Conservation (phyloP, 2,888 invertebrate species). For the Anthoptus insignis region DNA sequence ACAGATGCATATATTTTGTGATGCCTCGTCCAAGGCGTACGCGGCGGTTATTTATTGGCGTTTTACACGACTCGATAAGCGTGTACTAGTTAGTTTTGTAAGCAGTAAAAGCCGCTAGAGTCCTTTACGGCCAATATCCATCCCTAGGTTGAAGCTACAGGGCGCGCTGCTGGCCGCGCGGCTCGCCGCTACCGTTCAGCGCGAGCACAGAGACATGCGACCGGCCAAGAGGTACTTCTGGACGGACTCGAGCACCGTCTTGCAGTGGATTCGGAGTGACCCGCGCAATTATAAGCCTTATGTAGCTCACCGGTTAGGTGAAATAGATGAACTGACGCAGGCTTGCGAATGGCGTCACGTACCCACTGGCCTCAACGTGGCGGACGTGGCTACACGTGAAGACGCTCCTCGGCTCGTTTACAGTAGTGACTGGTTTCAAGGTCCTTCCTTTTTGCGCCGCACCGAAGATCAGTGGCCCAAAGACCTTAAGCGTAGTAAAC, state of each 20-base stretch:
- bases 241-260: slow-evolving; percentile 44
- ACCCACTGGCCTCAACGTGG: slow-evolving; percentile 45
- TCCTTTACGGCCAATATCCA: slow-evolving; percentile 41
- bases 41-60: slow-evolving; percentile 50
- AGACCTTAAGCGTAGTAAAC: slow-evolving; percentile 13
- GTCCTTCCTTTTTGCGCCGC: slow-evolving; percentile 36
- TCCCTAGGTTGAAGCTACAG: slow-evolving; percentile 31
- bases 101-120: slow-evolving; percentile 43
- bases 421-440: slow-evolving; percentile 38
- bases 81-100: slow-evolving; percentile 39
- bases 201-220: neutral
- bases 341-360: slow-evolving; percentile 49
- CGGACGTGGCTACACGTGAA: slow-evolving; percentile 47
- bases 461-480: slow-evolving; percentile 38
- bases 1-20: slow-evolving; percentile 52
- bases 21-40: slow-evolving; percentile 51
- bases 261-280: slow-evolving; percentile 43
- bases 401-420: slow-evolving; percentile 23
- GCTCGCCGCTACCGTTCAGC: slow-evolving; percentile 27
- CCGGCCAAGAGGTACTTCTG: slow-evolving; percentile 37
- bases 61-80: slow-evolving; percentile 36
- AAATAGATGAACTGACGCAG: slow-evolving; percentile 38
- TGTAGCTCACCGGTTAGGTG: slow-evolving; percentile 38
- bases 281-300: slow-evolving; percentile 40
- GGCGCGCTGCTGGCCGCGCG: slow-evolving; percentile 31